A percentile compares a stretch with the other conserved stretches of the same genome.
Conservation (phyloP, 2,888 invertebrate genomes). For the Acholoe squamosa region DNA sequence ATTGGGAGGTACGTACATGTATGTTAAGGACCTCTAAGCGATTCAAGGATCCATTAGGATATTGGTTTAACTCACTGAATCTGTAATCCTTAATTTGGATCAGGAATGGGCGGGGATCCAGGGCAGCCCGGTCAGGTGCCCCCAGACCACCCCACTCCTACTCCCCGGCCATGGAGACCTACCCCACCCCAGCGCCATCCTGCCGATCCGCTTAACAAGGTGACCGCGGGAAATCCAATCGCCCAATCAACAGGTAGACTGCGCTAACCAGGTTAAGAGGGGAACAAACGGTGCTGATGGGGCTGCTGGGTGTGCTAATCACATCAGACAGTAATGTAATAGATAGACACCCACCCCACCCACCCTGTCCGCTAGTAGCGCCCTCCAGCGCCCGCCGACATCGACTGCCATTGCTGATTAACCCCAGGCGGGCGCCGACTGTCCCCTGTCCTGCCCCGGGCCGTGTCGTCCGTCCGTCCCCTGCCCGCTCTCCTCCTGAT, state of each 20-base stretch:
- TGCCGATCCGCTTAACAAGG: constrained; percentile 34
- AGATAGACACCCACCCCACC: constrained; percentile 11
- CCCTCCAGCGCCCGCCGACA: neutral
- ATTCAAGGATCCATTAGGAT: neutral
- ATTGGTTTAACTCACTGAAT: neutral
- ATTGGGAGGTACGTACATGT: too few relatives aligned
- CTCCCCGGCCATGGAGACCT: neutral
- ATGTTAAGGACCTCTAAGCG: too few relatives aligned
- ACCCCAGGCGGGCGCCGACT: neutral
- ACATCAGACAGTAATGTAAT: constrained; percentile 54
- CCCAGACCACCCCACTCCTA: neutral
- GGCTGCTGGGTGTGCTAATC: neutral
- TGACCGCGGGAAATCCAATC: constrained; percentile 53
- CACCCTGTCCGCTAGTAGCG: neutral
- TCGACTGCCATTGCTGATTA: constrained; percentile 37
- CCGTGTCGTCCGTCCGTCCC: constrained; percentile 5
- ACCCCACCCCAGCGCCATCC: neutral
- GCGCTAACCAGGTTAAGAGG: neutral
- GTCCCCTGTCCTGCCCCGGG: constrained; percentile 6
- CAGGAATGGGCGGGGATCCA: constrained; percentile 41
- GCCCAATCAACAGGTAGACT: constrained; percentile 49
- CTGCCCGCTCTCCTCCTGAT: constrained; percentile 14
- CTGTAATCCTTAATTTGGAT: neutral
- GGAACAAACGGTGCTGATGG: constrained; percentile 48
- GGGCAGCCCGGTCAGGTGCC: constrained; percentile 22